These are phyloP conservation scores for Tinamus guttatus DNA, from an alignment of 2,113 vertebrate species.

Conservation along the genomic window DNA sequence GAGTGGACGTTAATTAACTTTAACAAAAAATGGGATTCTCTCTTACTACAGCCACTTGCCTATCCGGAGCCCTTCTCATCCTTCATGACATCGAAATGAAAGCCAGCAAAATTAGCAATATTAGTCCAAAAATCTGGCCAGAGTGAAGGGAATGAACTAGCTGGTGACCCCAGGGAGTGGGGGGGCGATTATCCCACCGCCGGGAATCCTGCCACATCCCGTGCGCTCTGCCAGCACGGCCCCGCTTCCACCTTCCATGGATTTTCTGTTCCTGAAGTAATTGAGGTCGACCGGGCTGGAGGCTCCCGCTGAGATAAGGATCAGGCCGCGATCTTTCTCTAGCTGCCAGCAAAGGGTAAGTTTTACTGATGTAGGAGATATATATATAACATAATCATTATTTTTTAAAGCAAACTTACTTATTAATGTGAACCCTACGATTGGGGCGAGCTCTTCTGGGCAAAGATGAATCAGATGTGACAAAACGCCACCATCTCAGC, in stretches of 20 bases:
- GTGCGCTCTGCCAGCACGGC: neutral
- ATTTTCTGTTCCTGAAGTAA: neutral
- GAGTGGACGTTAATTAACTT: conserved; percentile 59
- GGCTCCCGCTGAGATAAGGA: neutral
- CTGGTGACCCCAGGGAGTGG: neutral
- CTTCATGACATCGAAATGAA: conserved; percentile 26
- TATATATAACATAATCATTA: conserved; percentile 50
- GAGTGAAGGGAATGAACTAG: conserved; percentile 5
- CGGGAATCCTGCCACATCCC: neutral
- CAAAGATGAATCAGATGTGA: conserved; percentile 65
- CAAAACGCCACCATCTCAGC: conserved; percentile 7
- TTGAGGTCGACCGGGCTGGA: neutral
- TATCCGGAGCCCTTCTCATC: conserved; percentile 44
- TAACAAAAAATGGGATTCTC: conserved; percentile 47
- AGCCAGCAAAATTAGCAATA: conserved; percentile 39
- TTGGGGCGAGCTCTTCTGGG: conserved; percentile 58
- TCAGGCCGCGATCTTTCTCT: fast-evolving
- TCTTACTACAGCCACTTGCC: conserved; percentile 52
- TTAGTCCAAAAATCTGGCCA: neutral
- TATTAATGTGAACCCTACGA: conserved; percentile 61
- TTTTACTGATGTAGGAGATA: neutral
- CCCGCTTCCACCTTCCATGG: too few species aligned
- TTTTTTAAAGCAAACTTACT: conserved; percentile 66
- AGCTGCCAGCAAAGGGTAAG: neutral
- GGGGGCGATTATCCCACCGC: neutral